phyloP scores from a whole-genome alignment of 2,797 vertebrate species.

The Gymnothorax javanicus region DNA sequence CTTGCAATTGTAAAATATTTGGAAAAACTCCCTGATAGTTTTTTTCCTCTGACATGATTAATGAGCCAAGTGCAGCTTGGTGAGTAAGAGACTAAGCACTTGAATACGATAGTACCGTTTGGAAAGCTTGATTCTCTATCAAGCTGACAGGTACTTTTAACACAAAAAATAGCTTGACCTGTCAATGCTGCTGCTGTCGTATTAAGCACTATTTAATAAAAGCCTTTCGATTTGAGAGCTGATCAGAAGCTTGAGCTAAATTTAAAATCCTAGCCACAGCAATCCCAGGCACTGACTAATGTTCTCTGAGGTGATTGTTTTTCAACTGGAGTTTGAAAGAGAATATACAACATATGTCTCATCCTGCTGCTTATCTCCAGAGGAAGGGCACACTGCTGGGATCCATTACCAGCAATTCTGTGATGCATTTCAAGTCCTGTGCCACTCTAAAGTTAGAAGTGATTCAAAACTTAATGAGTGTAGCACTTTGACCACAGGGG shows the following conservation, averaged over 20 bases:
- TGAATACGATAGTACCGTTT: neutral
- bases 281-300: neutral
- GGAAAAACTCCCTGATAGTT: neutral
- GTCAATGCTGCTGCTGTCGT: neutral
- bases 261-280: neutral
- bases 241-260: neutral
- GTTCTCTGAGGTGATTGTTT: neutral
- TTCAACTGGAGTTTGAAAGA: neutral
- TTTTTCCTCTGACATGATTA: neutral
- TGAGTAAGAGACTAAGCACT: neutral
- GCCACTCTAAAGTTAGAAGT: neutral
- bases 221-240: neutral
- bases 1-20: neutral
- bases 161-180: neutral
- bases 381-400: neutral
- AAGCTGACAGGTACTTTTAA: neutral
- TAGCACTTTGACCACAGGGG: neutral
- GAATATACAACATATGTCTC: neutral
- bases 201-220: constrained; percentile 1
- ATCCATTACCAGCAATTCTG: neutral
- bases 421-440: neutral
- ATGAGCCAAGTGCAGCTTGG: neutral
- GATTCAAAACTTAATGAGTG: neutral
- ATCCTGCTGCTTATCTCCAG: neutral
- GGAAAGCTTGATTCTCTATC: neutral